Evolutionary conservation across 2,113 vertebrate genomes (phyloP), one percentile per base, ranked within the genome.

Genomic region (Phrynosoma platyrhinos): DNA sequence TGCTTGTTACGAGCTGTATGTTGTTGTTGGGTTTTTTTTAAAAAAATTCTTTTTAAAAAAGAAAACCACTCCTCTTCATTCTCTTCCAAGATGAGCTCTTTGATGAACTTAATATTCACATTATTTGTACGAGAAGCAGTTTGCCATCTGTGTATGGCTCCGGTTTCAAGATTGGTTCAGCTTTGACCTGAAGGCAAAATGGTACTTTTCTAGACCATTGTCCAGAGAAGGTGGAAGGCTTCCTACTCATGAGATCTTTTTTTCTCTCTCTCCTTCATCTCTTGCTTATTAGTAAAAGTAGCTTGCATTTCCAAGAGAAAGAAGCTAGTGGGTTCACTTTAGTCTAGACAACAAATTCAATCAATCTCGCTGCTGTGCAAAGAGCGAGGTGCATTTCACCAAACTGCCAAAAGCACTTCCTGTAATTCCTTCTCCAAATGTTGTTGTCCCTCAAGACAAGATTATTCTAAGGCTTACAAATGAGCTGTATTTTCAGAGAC

Each of bases 51-150:
- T 94, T 93, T 82, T 58, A 47, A 89, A 88, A 80, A 55, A 55
- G 71, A 76, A 75, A 32, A 71, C 75, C 86, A 66, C 88, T 82
- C n/a, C 91, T 93, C 95, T 96, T 93, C 91, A 94, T 92, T 92
- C 89, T 86, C 30, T 96, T 95, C 92, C 94, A 90, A 83, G 92
- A 93, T 87, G 88, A 94, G 90, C 64, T 91, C 94, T 96, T 95
- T 96, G 94, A 97, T 97, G 96, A 97, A 95, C 95, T 96, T 97
- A 97, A 97, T 97, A 97, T 96, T 97, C 95, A 62, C 89, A 96
- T 97, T 94, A 97, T 96, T 97, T 96, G 92, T 75, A 88, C 91
- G 92, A 94, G 95, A 96, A 96, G 93, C 76, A 74, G 90, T 95
- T 95, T 93, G 94, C 95, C 95, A 95, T 93, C 94, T 95, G 92